Evolutionary conservation across 2,797 vertebrate genomes (phyloP), one percentile per base, ranked within the genome.

Genomic region (Todus mexicanus): DNA sequence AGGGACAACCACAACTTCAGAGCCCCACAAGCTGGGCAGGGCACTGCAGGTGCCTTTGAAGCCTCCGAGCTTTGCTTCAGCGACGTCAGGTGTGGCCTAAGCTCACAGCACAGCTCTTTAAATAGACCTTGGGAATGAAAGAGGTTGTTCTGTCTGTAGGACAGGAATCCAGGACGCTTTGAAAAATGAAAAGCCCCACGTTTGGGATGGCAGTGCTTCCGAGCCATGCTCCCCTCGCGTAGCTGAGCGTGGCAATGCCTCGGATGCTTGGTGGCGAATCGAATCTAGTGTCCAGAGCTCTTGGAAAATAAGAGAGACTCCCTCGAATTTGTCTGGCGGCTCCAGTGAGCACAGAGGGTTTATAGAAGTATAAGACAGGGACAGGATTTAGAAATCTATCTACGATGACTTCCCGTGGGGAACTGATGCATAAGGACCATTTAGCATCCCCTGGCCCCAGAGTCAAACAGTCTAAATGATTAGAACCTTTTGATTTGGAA

Each of bases 181-280:
- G 22, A 20, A 33, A 33, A n/a, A 33, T 19, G 21, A n/a, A 12
- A 54, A 56, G 54, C 22, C 20, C 20, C 54, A 33, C 13, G n/a
- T 56, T 56, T 56, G 54, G 54, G 33, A 22, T 33, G 54, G 33
- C 12, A 22, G 54, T 9, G 54, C 54, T 56, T 56, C 20, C 2
- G 31, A 33, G 53, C 31, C 12, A 20, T 11, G 12, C 31, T n/a
- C 12, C 12, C 31, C 31, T 33, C 27, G 11, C 11, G 51, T 17
- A 53, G 9, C 27, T 53, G 53, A 33, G 31, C 12, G 31, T n/a
- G 53, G 11, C 7, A 14, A 64, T 38, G 16, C 25, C 54, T 37
- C 11, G 0, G 15, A 15, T n/a, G 7, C 21, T 60, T 50, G 17
- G 42, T 13, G 8, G 5, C 3, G 0, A 27, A 23, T 29, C 42